Evolutionary conservation across 2,113 vertebrate genomes (phyloP).

Genomic region (Tenebrosternarchus preto): DNA sequence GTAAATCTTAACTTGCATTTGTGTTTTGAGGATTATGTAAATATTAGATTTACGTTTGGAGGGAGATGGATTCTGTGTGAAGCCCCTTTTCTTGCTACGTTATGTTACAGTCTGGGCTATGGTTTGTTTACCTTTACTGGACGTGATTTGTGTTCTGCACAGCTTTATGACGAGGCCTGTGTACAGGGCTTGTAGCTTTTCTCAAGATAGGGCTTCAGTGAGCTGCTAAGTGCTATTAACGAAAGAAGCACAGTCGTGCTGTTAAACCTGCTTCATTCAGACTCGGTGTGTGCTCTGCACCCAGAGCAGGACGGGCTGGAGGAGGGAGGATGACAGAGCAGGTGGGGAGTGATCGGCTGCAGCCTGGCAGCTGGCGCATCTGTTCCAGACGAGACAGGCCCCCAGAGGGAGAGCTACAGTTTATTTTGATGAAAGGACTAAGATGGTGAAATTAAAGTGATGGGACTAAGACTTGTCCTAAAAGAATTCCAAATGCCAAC

Average conservation of each 20-base stretch:
- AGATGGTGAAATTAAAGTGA: no score
- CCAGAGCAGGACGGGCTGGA: neutral
- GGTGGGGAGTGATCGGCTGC: no score
- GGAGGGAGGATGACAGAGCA: neutral
- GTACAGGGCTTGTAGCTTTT: neutral
- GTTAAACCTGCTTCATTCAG: neutral
- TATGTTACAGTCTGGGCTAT: no score
- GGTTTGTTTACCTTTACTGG: no score
- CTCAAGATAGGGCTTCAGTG: slow-evolving; percentile 1
- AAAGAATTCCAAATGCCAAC: no score
- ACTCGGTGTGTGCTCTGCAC: neutral
- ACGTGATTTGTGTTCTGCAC: neutral
- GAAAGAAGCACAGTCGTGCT: slow-evolving; percentile 5
- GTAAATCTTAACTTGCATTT: no score
- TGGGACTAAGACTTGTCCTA: no score
- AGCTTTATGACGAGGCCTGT: neutral
- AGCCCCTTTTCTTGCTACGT: neutral
- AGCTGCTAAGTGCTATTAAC: neutral
- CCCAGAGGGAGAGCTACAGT: neutral
- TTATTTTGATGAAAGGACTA: neutral
- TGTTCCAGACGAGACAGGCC: neutral
- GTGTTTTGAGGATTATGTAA: no score
- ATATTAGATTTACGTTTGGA: no score
- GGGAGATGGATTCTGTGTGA: neutral
- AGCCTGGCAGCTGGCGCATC: neutral